These are phyloP conservation scores for Zapus hudsonius DNA, from an alignment of 2,113 vertebrate species.

Conservation along the genomic window DNA sequence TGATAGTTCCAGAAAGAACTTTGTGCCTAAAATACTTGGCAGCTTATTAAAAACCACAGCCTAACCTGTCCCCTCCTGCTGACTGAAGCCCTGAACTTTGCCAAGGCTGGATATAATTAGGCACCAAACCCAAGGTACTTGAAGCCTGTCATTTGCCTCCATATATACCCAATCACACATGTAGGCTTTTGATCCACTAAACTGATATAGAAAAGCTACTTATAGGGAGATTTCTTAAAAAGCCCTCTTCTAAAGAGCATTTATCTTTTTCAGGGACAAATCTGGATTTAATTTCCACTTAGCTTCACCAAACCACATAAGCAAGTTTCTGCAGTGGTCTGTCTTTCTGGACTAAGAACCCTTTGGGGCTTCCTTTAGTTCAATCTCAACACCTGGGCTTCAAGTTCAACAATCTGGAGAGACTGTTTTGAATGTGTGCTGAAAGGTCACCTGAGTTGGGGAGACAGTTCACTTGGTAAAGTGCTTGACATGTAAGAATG, in stretches of 20 bases:
- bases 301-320: constrained; percentile 24
- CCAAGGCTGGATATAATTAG: constrained; percentile 63
- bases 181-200: constrained; percentile 66
- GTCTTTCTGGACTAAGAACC: constrained; percentile 13
- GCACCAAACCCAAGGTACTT: constrained; percentile 31
- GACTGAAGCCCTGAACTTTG: constrained; percentile 42
- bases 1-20: constrained; percentile 1
- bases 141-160: constrained; percentile 47
- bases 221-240: constrained; percentile 51
- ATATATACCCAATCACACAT: background rate
- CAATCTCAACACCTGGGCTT: background rate
- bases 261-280: constrained; percentile 61
- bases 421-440: background rate
- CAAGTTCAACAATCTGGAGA: background rate
- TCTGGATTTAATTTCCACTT: constrained; percentile 71
- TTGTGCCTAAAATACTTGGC: background rate
- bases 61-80: constrained; percentile 1
- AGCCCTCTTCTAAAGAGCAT: constrained; percentile 51
- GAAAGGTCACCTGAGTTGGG: background rate
- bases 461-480: background rate
- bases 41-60: background rate
- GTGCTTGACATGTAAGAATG: background rate
- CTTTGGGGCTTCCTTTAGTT: background rate
- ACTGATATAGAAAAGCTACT: constrained; percentile 61
- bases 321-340: constrained; percentile 13